A percentile compares a stretch with the other conserved stretches of the same genome.
phyloP scores from a whole-genome alignment of 2,797 vertebrate genomes.

The Nyctalus aviator region DNA sequence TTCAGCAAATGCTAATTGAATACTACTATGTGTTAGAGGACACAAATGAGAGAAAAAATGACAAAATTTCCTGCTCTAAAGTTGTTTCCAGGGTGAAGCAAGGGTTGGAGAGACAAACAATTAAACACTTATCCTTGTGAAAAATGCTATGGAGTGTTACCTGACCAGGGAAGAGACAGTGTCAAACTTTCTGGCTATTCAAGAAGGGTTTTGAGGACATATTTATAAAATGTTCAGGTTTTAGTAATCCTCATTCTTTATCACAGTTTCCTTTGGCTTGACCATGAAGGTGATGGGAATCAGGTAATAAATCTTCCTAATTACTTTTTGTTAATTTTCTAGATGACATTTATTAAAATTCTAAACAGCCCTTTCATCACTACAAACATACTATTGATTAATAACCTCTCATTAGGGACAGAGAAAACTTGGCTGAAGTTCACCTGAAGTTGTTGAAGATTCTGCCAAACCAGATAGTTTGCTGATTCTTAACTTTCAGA shows the following conservation, averaged over 20 bases:
- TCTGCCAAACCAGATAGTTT: conserved; percentile 56
- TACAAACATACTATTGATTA: conserved; percentile 82
- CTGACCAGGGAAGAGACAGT: neutral
- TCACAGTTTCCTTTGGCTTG: conserved; percentile 65
- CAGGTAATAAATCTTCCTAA: conserved; percentile 81
- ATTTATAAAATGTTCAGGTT: conserved; percentile 35
- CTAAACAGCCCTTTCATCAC: conserved; percentile 73
- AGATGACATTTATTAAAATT: conserved; percentile 84
- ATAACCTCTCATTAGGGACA: conserved; percentile 78
- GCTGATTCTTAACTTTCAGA: conserved; percentile 8
- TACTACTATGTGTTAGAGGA: neutral
- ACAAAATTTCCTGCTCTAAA: neutral
- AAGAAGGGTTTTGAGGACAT: conserved; percentile 13
- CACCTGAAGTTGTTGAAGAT: conserved; percentile 66
- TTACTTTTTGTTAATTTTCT: conserved; percentile 84
- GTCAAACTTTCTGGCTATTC: neutral
- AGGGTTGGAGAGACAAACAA: neutral
- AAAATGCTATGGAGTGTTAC: neutral
- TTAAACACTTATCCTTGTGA: neutral
- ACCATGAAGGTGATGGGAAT: conserved; percentile 78
- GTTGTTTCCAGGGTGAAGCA: neutral
- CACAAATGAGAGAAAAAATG: neutral
- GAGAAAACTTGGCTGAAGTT: conserved; percentile 73
- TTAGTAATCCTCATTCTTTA: conserved; percentile 52
- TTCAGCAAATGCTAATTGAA: conserved; percentile 26